phyloP scores from a whole-genome alignment of 1,140 invertebrate species.

The Sminthurides bifidus region DNA sequence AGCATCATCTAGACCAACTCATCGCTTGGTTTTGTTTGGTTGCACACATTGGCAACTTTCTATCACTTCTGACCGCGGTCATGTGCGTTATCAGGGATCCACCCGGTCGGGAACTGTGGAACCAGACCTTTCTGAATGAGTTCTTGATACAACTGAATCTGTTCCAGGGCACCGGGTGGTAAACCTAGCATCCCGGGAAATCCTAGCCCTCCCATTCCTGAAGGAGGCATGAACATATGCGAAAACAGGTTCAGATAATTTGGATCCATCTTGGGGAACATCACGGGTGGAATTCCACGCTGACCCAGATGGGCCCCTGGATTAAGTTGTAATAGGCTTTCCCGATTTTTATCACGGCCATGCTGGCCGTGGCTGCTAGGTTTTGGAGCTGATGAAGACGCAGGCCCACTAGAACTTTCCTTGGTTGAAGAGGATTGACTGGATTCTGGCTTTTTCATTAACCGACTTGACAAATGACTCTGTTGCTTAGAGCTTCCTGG shows the following conservation, averaged over 20 bases:
- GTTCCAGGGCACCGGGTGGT: constrained; percentile 34
- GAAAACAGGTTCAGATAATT: constrained; percentile 35
- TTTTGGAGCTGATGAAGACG: not conserved
- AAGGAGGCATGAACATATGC: constrained; percentile 31
- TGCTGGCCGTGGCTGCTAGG: not conserved
- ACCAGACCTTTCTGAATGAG: constrained; percentile 11
- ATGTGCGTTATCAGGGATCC: constrained; percentile 11
- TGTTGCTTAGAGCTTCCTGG: too few relatives aligned
- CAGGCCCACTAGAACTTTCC: not conserved
- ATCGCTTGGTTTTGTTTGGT: too few relatives aligned
- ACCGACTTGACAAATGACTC: too few relatives aligned
- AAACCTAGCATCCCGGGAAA: constrained; percentile 16
- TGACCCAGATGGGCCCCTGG: constrained; percentile 6
- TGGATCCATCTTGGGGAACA: constrained; percentile 35
- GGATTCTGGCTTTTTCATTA: too few relatives aligned
- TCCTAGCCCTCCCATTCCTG: constrained; percentile 29
- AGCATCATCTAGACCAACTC: too few relatives aligned
- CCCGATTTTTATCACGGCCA: not conserved
- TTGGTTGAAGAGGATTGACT: too few relatives aligned
- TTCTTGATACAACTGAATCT: constrained; percentile 37
- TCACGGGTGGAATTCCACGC: constrained; percentile 17
- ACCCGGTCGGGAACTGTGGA: constrained; percentile 16
- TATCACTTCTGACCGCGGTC: constrained; percentile 18
- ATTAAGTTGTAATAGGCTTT: too few relatives aligned
- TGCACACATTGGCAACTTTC: too few relatives aligned